Evolutionary conservation across 2,888 invertebrate genomes (phyloP).

Genomic region (Gasteruption jaculator): DNA sequence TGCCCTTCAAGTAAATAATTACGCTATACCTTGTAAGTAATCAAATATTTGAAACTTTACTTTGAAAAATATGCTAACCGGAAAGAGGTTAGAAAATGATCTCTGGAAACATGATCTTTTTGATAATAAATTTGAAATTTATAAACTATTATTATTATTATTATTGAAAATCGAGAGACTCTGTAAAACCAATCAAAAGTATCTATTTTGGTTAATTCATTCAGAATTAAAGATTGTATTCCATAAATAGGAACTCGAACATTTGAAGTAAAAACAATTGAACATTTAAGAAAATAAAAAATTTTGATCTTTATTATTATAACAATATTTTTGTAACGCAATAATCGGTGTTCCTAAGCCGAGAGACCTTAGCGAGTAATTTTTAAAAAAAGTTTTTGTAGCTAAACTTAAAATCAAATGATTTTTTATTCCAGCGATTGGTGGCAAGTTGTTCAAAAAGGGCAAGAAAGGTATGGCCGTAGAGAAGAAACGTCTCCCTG

Average conservation of each 20-base stretch:
- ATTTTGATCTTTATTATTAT: too few relatives aligned
- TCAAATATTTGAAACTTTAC: neutral
- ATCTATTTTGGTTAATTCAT: too few relatives aligned
- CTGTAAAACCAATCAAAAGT: neutral
- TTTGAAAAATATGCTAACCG: neutral
- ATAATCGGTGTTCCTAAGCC: too few relatives aligned
- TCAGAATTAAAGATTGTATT: too few relatives aligned
- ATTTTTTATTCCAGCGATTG: constrained; percentile 9
- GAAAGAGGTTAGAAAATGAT: neutral
- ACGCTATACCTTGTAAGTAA: constrained; percentile 26
- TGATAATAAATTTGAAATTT: constrained; percentile 18
- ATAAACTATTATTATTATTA: constrained; percentile 1
- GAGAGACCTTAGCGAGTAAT: neutral
- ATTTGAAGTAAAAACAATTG: too few relatives aligned
- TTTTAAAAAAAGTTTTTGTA: neutral
- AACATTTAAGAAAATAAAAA: too few relatives aligned
- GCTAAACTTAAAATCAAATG: neutral
- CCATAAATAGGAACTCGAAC: too few relatives aligned
- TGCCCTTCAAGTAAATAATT: constrained; percentile 24
- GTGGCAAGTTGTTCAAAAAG: constrained; percentile 57
- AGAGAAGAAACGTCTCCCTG: constrained; percentile 72
- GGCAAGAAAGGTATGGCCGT: constrained; percentile 60
- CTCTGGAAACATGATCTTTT: neutral
- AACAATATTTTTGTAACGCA: too few relatives aligned
- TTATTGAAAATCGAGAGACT: too few relatives aligned